Evolutionary conservation across 2,888 invertebrate genomes (phyloP).

Genomic region (Diogma glabrata): DNA sequence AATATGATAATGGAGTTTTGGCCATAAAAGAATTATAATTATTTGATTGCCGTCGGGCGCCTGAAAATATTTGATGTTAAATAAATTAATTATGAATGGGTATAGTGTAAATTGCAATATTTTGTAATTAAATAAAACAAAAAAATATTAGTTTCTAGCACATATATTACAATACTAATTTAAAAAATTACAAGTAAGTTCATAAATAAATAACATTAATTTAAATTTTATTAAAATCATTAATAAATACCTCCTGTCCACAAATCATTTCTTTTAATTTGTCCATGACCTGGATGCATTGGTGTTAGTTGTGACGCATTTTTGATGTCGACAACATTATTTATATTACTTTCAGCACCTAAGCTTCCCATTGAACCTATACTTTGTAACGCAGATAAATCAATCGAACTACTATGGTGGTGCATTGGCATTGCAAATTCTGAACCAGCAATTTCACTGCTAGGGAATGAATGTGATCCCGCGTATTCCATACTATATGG

Average conservation of each 20-base stretch:
- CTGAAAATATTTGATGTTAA: no score
- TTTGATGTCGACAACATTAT: constrained; percentile 30
- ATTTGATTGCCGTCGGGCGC: constrained; percentile 12
- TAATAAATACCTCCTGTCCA: constrained; percentile 7
- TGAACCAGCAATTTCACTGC: constrained; percentile 3
- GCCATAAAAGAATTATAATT: constrained; percentile 14
- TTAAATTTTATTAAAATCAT: not conserved
- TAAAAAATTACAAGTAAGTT: constrained; percentile 18
- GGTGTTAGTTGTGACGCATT: constrained; percentile 23
- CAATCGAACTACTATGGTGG: constrained; percentile 26
- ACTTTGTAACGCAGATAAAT: constrained; percentile 25
- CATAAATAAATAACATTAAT: constrained; percentile 10
- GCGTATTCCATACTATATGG: constrained; percentile 36
- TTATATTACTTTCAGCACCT: constrained; percentile 25
- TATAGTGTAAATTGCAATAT: no score
- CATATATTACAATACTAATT: not conserved
- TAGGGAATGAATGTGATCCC: constrained; percentile 19
- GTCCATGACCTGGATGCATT: not conserved
- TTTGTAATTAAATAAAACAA: no score
- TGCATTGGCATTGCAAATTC: constrained; percentile 20
- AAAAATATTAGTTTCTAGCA: no score
- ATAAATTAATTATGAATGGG: no score
- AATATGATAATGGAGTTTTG: constrained; percentile 15
- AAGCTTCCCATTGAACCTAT: constrained; percentile 7
- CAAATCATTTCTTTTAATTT: constrained; percentile 4